Percentiles rank a stretch among this genome's conserved stretches.
These are phyloP conservation scores for Bacillus rossius DNA, from an alignment of 1,140 invertebrate genomes.

Conservation along the genomic window DNA sequence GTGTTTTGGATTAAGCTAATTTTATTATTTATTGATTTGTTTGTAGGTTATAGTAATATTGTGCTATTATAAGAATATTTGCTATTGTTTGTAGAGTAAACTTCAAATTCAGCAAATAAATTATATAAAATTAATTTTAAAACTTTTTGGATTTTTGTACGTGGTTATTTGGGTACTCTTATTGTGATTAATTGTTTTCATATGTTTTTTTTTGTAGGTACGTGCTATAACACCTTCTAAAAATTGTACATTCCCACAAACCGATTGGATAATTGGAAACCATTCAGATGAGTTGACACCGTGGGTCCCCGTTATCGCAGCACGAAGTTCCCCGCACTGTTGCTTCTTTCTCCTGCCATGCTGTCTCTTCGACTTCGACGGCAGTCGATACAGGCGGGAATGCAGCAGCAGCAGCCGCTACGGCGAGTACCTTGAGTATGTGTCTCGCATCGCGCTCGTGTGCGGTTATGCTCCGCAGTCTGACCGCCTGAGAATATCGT, in stretches of 20 bases:
- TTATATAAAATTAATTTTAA: too few species aligned
- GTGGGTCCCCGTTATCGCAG: constrained; percentile 93
- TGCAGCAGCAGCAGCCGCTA: constrained; percentile 69
- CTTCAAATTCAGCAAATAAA: too few species aligned
- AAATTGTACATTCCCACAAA: constrained; percentile 61
- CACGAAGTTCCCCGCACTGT: constrained; percentile 58
- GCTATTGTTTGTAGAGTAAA: too few species aligned
- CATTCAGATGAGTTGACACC: constrained; percentile 98
- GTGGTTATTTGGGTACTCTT: too few species aligned
- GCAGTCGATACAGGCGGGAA: constrained; percentile 69
- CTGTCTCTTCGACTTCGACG: constrained; percentile 88
- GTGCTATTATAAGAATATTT: too few species aligned
- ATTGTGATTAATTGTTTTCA: too few species aligned
- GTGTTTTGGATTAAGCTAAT: too few species aligned
- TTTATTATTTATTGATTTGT: too few species aligned
- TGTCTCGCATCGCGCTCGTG: constrained; percentile 56
- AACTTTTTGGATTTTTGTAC: too few species aligned
- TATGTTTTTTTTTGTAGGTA: background rate
- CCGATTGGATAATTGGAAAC: constrained; percentile 96
- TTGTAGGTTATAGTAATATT: too few species aligned
- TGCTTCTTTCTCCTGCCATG: constrained; percentile 92
- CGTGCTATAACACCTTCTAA: constrained; percentile 62
- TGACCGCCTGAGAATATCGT: constrained; percentile 91
- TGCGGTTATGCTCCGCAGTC: constrained; percentile 72
- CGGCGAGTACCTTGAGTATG: constrained; percentile 76